Percentiles rank a stretch among this genome's conserved stretches.
Conservation (phyloP, 2,113 vertebrate genomes). For the Pterocles orientalis region DNA sequence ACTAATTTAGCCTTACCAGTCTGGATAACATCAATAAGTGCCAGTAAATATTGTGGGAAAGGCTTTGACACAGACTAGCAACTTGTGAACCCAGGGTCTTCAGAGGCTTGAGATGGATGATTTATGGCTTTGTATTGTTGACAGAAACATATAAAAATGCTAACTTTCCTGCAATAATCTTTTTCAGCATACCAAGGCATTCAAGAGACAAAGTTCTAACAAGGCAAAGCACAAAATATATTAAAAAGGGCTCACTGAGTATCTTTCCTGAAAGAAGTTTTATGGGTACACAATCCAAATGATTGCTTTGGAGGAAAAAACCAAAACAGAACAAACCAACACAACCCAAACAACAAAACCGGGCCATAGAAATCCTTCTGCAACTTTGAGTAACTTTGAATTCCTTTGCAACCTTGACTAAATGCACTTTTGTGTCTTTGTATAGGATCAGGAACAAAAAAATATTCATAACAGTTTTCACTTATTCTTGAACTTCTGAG, state of each 20-base stretch:
- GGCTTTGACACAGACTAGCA: not conserved
- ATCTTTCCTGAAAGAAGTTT: not conserved
- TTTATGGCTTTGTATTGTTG: not conserved
- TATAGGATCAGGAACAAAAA: not conserved
- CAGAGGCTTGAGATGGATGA: not conserved
- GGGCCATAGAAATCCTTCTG: not conserved
- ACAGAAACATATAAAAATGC: not conserved
- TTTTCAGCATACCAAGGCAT: not conserved
- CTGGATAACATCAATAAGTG: not conserved
- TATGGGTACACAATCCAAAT: not conserved
- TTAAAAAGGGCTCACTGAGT: not conserved
- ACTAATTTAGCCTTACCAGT: not conserved
- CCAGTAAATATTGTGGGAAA: not conserved
- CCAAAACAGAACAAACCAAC: not conserved
- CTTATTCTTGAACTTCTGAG: conserved; percentile 36
- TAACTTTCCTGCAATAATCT: not conserved
- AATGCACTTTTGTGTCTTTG: not conserved
- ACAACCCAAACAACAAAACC: not conserved
- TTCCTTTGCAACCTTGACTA: conserved; percentile 20
- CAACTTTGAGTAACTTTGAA: not conserved
- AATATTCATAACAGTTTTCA: not conserved
- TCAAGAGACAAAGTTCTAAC: not conserved
- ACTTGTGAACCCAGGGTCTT: not conserved
- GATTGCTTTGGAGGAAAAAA: not conserved
- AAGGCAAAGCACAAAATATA: not conserved